phyloP scores from a whole-genome alignment of 2,888 invertebrate species.

The Trissolcus japonicus region DNA sequence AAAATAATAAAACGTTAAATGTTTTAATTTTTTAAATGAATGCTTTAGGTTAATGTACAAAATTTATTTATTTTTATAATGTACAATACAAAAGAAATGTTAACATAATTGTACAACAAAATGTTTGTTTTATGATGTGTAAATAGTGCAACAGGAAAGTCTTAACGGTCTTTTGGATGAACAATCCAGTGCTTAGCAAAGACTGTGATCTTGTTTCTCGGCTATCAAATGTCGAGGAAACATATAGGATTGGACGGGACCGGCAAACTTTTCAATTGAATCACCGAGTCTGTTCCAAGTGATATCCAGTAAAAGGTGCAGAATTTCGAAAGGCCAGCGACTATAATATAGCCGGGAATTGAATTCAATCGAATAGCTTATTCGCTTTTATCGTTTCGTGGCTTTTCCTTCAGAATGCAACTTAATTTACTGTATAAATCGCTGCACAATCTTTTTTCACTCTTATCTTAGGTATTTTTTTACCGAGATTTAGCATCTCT shows the following conservation, averaged over 20 bases:
- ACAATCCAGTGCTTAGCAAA: slow-evolving; percentile 25
- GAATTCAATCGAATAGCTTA: slow-evolving; percentile 51
- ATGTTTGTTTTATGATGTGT: too few species aligned
- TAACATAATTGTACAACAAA: too few species aligned
- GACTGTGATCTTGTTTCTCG: slow-evolving; percentile 42
- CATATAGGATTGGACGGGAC: slow-evolving; percentile 39
- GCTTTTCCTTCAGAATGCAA: slow-evolving; percentile 30
- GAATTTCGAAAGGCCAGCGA: slow-evolving; percentile 38
- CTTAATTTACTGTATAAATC: slow-evolving; percentile 53
- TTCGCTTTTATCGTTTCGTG: slow-evolving; percentile 46
- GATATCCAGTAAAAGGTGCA: slow-evolving; percentile 29
- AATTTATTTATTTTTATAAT: too few species aligned
- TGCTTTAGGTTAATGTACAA: too few species aligned
- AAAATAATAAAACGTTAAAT: too few species aligned
- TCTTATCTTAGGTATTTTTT: too few species aligned
- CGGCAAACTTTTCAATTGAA: slow-evolving; percentile 48
- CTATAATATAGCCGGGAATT: slow-evolving; percentile 36
- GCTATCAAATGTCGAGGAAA: slow-evolving; percentile 26
- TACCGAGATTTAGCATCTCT: too few species aligned
- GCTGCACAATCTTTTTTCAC: not conserved
- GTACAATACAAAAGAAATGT: too few species aligned
- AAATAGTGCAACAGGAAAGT: not conserved
- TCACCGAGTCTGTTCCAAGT: slow-evolving; percentile 37
- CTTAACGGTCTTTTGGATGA: slow-evolving; percentile 22
- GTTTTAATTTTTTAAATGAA: too few species aligned